Base-by-base conservation (phyloP, 2,888 invertebrate genomes). In the Conomelus anceps region DNA sequence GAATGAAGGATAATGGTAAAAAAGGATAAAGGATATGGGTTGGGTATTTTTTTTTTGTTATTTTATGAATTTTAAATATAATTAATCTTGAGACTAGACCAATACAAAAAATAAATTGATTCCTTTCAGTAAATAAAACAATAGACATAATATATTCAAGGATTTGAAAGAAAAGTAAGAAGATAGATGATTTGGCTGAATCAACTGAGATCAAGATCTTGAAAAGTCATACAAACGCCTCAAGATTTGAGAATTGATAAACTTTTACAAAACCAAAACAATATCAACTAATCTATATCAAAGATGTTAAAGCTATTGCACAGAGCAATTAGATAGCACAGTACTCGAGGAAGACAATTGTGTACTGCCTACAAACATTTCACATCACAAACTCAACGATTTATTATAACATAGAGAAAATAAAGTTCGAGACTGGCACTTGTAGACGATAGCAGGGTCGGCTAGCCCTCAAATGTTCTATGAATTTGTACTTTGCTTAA, bases 401-500 rank as follows among this genome's bases (percentile, higher is more conserved):
- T 84, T 84, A 24, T 29, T 88, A 85, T 90, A 86, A 85, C 29
- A 24, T n/a, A 86, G 88, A 89, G 89, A 89, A 89, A 88, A 86
- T 89, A 89, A 89, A 90, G 89, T 87, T 88, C 26, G 89, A 89
- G 86, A 90, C 90, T 90, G 90, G 90, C 90, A 90, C 90, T 90
- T 90, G 88, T 23, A 89, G 89, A 88, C 89, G 89, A 89, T 63
- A 22, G n/a, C 84, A 90, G 90, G 90, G 89, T 90, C 90, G 89
- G 90, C 89, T 87, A 87, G 22, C 87, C 87, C 90, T 88, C 22
- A 86, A 90, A 63, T 88, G 90, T 89, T 88, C 89, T 63, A 88
- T 84, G 84, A 26, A 89, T 90, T 90, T 90, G 89, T 89, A 89
- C 89, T 90, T 88, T 90, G 86, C 90, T 89, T 88, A 23, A 20